Percentiles rank a stretch among this genome's conserved stretches.
These are phyloP conservation scores for Acinonyx jubatus DNA, from an alignment of 2,113 vertebrate genomes.

Conservation along the genomic window DNA sequence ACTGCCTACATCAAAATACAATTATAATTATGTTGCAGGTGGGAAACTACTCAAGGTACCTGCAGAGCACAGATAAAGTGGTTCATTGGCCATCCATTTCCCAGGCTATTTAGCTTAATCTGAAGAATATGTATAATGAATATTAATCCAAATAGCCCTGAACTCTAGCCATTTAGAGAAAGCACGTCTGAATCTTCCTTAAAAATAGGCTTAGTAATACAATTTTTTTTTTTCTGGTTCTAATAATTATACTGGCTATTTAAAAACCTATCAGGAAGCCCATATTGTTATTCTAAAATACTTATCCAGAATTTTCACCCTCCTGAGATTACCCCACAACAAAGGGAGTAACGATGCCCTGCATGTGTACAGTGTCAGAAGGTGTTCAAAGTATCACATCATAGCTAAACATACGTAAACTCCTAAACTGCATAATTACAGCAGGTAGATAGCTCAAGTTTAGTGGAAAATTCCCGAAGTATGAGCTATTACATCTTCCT, in stretches of 20 bases:
- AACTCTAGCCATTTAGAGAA: background rate
- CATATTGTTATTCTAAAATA: background rate
- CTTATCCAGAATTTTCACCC: conserved; percentile 16
- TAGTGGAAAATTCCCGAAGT: conserved; percentile 61
- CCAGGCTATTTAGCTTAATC: conserved; percentile 52
- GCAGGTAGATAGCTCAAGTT: conserved; percentile 4
- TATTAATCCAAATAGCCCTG: conserved; percentile 60
- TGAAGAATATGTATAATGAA: conserved; percentile 63
- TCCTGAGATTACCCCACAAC: background rate
- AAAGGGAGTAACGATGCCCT: background rate
- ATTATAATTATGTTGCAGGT: conserved; percentile 56
- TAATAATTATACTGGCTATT: background rate
- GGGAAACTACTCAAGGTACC: conserved; percentile 54
- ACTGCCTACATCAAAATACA: conserved; percentile 53
- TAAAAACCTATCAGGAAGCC: rapidly evolving
- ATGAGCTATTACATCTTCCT: background rate
- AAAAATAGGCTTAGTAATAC: background rate
- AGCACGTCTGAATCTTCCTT: background rate
- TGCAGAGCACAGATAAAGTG: conserved; percentile 76
- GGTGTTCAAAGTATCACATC: background rate
- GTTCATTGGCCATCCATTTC: conserved; percentile 74
- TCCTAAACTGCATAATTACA: background rate
- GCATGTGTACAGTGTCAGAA: background rate
- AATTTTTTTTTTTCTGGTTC: background rate
- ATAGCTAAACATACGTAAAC: conserved; percentile 53